Evolutionary conservation across 2,888 invertebrate species (phyloP), one percentile per base, ranked within the genome.

Genomic region (Gisinianus flammeolus): DNA sequence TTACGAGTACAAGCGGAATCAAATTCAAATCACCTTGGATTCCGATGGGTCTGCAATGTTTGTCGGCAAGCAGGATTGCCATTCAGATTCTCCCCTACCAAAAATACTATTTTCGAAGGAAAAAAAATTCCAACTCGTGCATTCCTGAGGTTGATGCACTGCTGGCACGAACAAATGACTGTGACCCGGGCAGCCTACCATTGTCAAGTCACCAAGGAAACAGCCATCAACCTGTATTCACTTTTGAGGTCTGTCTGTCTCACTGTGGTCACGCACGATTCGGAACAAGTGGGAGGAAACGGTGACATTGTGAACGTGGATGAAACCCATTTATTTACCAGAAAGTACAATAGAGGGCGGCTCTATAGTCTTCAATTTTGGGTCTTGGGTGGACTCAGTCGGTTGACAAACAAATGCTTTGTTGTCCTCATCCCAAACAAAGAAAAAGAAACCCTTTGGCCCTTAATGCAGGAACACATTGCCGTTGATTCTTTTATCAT

Each of bases 301-400:
- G 62, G 72, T 10, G 79, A 79, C 44, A 64, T 81, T n/a, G 79
- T 81, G 2, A 79, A 81, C 44, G 69, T 76, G 26, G 81, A 80
- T 69, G 79, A 81, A 35, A 44, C 52, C 22, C 78, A 76, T 35
- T 56, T 80, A 1, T 79, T 71, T 31, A 78, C 66, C 0, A 16
- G 77, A 19, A 80, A 81, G 44, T 75, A 81, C 67, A 33, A 81
- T 33, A 44, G 78, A n/a, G 79, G 81, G 5, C 24, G 79, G 22
- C 24, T 26, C 30, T 26, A 72, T 8, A 19, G 52, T 54, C 8
- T 16, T 1, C 26, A 26, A 44, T 24, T 74, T n/a, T 76, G 78
- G 76, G 79, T 80, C 8, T 75, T 79, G 24, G 80, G 80, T 1
- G 76, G 62, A 0, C 3, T 72, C 0, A 24, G 35, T 10, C 35